Percentiles rank a stretch among this genome's conserved stretches.
Evolutionary conservation across 2,797 vertebrate species (phyloP).

Genomic region (Thripadectes ignobilis): DNA sequence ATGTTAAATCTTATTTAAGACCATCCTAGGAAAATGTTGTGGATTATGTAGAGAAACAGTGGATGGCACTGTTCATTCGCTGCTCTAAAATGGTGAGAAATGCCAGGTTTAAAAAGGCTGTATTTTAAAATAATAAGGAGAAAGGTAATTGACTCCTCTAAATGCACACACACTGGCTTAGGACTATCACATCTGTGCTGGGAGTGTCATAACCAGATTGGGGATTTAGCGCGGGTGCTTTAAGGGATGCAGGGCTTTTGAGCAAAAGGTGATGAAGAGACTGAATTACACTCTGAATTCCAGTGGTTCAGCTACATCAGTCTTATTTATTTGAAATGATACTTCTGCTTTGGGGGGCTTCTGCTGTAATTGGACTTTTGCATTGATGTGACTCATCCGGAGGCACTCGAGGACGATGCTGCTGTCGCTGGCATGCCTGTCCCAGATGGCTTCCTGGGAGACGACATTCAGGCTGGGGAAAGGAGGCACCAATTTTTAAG

Average conservation of each 20-base stretch:
- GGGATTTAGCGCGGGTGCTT: neutral
- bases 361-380: conserved; percentile 49
- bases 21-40: neutral
- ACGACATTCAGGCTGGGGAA: conserved; percentile 43
- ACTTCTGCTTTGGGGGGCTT: conserved; percentile 42
- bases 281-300: conserved; percentile 51
- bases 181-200: conserved; percentile 47
- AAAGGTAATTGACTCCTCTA: conserved; percentile 33
- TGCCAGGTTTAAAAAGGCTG: conserved; percentile 3
- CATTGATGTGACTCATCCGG: conserved; percentile 46
- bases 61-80: conserved; percentile 71
- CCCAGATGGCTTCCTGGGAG: conserved; percentile 61
- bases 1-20: neutral
- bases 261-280: conserved; percentile 44
- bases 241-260: neutral
- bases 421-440: conserved; percentile 6
- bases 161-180: conserved; percentile 17
- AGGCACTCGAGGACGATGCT: conserved; percentile 45
- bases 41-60: conserved; percentile 58
- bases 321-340: conserved; percentile 56
- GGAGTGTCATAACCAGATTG: conserved; percentile 16
- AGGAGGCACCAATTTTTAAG: conserved; percentile 41
- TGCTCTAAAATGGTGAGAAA: conserved; percentile 1
- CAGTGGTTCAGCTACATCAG: conserved; percentile 31
- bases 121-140: conserved; percentile 39